Conservation (phyloP, 2,888 invertebrate genomes). For the Trichogramma evanescens region DNA sequence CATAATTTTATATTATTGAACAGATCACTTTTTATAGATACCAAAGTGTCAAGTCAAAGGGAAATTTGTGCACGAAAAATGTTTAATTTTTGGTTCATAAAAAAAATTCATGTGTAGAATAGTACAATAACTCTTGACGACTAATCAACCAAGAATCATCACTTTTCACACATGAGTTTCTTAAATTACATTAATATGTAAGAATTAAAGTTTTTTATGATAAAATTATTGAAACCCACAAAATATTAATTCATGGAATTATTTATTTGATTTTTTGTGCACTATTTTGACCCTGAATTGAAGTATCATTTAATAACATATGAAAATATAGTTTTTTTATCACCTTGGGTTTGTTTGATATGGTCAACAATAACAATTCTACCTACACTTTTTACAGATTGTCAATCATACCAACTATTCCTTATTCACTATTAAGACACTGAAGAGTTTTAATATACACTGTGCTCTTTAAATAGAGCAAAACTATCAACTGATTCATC, state of each 20-base stretch:
- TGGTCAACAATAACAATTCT: no score
- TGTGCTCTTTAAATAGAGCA: background rate
- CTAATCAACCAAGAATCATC: background rate
- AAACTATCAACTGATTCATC: constrained; percentile 10
- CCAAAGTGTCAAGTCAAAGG: no score
- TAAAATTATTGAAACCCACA: no score
- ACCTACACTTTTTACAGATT: no score
- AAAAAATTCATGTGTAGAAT: no score
- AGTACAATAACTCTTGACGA: no score
- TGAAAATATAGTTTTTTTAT: background rate
- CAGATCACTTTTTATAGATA: no score
- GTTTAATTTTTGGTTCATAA: no score
- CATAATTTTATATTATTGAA: no score
- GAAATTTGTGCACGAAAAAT: no score
- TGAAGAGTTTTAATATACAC: constrained; percentile 11
- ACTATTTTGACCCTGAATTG: background rate
- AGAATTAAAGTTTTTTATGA: no score
- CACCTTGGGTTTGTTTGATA: no score
- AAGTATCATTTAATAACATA: background rate
- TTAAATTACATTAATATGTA: background rate
- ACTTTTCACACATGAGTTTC: constrained; percentile 12
- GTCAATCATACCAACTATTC: background rate
- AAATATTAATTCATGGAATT: background rate
- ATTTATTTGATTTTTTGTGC: background rate
- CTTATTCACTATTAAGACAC: background rate